Percentiles rank a stretch among this genome's conserved stretches.
phyloP scores from a whole-genome alignment of 2,797 vertebrate genomes.

The Borostomias antarcticus region DNA sequence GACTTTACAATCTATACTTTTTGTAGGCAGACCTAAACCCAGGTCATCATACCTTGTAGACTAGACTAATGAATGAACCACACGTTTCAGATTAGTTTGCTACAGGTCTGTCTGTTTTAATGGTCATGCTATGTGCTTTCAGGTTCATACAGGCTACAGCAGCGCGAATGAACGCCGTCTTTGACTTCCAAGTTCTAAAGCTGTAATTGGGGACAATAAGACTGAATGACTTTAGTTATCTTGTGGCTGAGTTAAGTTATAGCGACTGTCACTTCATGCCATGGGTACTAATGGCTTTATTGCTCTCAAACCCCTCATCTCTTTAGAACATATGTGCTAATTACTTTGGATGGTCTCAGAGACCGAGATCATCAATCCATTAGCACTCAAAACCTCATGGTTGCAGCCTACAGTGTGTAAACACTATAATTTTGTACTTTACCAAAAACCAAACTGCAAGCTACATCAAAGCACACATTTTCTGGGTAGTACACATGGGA shows the following conservation, averaged over 20 bases:
- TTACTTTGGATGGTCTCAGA: slow-evolving; percentile 88
- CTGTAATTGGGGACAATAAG: slow-evolving; percentile 86
- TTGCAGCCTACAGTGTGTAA: slow-evolving; percentile 70
- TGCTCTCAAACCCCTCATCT: slow-evolving; percentile 94
- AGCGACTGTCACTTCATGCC: slow-evolving; percentile 86
- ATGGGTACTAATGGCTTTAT: slow-evolving; percentile 96
- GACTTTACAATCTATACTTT: neutral
- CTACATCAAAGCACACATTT: slow-evolving; percentile 54
- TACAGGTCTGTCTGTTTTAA: too few species aligned
- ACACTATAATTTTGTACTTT: slow-evolving; percentile 67
- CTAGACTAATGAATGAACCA: neutral
- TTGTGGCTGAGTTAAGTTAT: slow-evolving; percentile 89
- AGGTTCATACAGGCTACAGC: too few species aligned
- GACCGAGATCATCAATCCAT: slow-evolving; percentile 92
- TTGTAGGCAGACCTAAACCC: too few species aligned
- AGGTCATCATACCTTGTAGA: too few species aligned
- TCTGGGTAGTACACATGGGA: neutral
- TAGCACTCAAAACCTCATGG: slow-evolving; percentile 81
- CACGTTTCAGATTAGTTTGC: too few species aligned
- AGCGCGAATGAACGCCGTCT: too few species aligned
- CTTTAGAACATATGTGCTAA: slow-evolving; percentile 94
- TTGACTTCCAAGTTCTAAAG: too few species aligned
- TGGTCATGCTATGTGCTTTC: too few species aligned
- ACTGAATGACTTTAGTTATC: slow-evolving; percentile 89
- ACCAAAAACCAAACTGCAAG: slow-evolving; percentile 24